Evolutionary conservation across 2,888 invertebrate genomes (phyloP).

Genomic region (Oscheius sp.): DNA sequence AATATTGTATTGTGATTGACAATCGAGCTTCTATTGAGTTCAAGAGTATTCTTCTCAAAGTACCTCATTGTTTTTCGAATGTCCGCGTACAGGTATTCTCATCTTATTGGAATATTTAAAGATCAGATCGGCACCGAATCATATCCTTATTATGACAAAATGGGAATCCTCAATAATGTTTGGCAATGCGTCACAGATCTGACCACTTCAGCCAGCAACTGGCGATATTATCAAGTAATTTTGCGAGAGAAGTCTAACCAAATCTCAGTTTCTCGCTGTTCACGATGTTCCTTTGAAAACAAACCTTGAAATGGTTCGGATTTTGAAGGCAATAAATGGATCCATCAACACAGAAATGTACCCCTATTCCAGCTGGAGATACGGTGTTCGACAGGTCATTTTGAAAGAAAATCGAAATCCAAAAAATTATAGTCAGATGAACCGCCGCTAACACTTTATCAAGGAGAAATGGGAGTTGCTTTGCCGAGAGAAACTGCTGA

Average conservation of each 20-base stretch:
- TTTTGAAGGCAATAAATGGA: conserved; percentile 51
- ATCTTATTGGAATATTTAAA: not conserved
- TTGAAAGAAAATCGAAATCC: too few species aligned
- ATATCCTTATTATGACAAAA: not conserved
- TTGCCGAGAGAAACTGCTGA: conserved; percentile 46
- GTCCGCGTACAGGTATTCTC: not conserved
- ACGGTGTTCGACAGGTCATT: conserved; percentile 34
- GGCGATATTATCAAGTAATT: conserved; percentile 31
- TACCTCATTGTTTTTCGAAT: conserved; percentile 16
- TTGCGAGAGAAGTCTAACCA: not conserved
- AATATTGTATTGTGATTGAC: conserved; percentile 28
- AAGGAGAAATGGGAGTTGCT: conserved; percentile 50
- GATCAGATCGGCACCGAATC: not conserved
- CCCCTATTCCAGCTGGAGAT: conserved; percentile 38
- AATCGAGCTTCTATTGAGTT: not conserved
- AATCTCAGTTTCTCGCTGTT: conserved; percentile 43
- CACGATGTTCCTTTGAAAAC: conserved; percentile 47
- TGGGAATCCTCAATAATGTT: conserved; percentile 25
- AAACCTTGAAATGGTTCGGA: conserved; percentile 51
- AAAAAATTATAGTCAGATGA: conserved; percentile 35
- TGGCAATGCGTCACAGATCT: conserved; percentile 14
- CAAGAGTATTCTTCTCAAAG: not conserved
- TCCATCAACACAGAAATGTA: conserved; percentile 47
- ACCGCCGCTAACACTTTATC: conserved; percentile 52
- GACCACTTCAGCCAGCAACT: not conserved